A percentile compares a stretch with the other conserved stretches of the same genome.
These are phyloP conservation scores for Carassius gibelio DNA, from an alignment of 2,113 vertebrate species.

Conservation along the genomic window DNA sequence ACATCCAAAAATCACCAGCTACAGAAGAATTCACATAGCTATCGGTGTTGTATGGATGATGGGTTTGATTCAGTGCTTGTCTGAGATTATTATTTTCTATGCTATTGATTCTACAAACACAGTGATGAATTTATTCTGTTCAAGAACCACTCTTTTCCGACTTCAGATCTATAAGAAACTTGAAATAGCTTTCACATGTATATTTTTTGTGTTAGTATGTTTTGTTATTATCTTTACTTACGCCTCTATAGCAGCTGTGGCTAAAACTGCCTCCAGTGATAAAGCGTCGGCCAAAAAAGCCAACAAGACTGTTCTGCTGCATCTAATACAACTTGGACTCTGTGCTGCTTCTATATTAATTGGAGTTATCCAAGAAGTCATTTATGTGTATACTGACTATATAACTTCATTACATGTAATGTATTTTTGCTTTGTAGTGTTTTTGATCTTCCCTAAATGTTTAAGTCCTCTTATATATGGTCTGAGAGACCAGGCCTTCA, in stretches of 20 bases:
- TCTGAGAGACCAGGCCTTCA: conserved; percentile 60
- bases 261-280: conserved; percentile 23
- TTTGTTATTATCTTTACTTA: conserved; percentile 45
- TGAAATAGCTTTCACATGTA: background rate
- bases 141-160: conserved; percentile 14
- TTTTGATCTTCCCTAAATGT: conserved; percentile 57
- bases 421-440: conserved; percentile 51
- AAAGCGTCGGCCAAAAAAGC: conserved; percentile 50
- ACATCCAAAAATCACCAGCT: conserved; percentile 54
- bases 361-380: background rate
- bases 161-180: conserved; percentile 23
- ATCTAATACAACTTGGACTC: conserved; percentile 34
- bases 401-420: conserved; percentile 22
- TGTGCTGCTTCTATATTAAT: background rate
- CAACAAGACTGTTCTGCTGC: conserved; percentile 43
- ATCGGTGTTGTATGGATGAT: conserved; percentile 59
- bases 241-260: conserved; percentile 24
- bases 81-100: conserved; percentile 55
- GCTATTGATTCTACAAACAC: background rate
- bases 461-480: conserved; percentile 63
- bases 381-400: background rate
- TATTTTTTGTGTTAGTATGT: background rate
- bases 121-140: conserved; percentile 15
- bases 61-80: conserved; percentile 56
- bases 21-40: conserved; percentile 33